Percentiles rank a stretch among this genome's conserved stretches.
These are phyloP conservation scores for Leptopilina boulardi DNA, from an alignment of 1,140 invertebrate genomes.

Conservation along the genomic window DNA sequence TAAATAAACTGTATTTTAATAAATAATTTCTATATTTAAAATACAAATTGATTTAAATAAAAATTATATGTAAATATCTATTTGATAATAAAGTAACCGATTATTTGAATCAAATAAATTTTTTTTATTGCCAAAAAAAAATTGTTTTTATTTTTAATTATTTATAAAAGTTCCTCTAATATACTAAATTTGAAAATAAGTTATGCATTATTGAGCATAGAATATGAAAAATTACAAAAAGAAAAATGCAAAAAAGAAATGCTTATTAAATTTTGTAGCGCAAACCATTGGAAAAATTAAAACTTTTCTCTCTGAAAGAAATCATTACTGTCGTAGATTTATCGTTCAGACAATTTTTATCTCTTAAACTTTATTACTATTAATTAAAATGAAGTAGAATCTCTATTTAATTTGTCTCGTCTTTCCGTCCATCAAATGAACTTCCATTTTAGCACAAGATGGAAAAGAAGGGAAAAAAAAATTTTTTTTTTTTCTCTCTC, in stretches of 20 bases:
- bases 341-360: neutral
- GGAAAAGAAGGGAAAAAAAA: too few species aligned
- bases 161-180: too few species aligned
- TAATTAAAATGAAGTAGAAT: conserved; percentile 15
- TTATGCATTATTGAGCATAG: too few species aligned
- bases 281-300: neutral
- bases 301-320: neutral
- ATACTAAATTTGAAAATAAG: too few species aligned
- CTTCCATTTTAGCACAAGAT: neutral
- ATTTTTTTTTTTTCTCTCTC: neutral
- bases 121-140: too few species aligned
- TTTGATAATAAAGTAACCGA: too few species aligned
- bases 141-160: too few species aligned
- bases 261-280: neutral
- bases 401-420: conserved; percentile 8
- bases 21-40: too few species aligned
- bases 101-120: too few species aligned
- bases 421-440: neutral
- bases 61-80: too few species aligned
- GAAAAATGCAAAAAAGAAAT: neutral
- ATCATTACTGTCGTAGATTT: conserved; percentile 7
- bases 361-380: conserved; percentile 11
- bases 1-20: too few species aligned
- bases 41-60: too few species aligned
- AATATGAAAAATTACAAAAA: neutral